Conservation (phyloP, 2,888 invertebrate genomes). For the Allolobophora icterica region DNA sequence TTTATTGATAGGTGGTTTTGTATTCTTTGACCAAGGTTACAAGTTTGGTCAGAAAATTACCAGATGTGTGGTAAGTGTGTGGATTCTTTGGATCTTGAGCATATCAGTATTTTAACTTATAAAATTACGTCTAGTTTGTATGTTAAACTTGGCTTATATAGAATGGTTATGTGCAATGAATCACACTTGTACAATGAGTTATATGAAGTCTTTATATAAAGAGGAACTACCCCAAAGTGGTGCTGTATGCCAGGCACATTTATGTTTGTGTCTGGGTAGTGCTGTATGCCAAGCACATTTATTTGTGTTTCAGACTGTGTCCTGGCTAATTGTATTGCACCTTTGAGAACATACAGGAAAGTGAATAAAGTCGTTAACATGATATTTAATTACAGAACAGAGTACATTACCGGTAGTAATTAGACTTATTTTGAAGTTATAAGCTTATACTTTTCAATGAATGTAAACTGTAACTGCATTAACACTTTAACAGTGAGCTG, state of each 20-base stretch:
- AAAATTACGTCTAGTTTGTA: neutral
- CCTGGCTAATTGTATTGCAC: neutral
- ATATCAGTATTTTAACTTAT: neutral
- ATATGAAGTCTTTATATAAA: neutral
- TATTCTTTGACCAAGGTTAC: too few relatives aligned
- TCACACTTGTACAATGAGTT: neutral
- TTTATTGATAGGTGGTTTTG: neutral
- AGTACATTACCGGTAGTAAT: neutral
- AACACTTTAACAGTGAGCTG: too few relatives aligned
- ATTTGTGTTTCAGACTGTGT: too few relatives aligned
- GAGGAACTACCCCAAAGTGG: neutral
- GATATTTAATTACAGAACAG: neutral
- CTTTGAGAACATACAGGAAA: neutral
- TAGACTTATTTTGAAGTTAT: neutral
- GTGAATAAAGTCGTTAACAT: neutral
- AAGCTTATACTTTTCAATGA: neutral
- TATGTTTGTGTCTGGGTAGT: neutral
- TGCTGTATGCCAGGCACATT: neutral
- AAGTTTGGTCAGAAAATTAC: too few relatives aligned
- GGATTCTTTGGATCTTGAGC: too few relatives aligned
- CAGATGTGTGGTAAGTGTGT: too few relatives aligned
- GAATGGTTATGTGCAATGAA: neutral
- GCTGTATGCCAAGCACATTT: too few relatives aligned
- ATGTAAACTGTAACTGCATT: neutral
- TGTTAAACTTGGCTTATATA: neutral